A percentile compares a stretch with the other conserved stretches of the same genome.
Conservation (phyloP, 2,113 vertebrate species). For the Anser cygnoides region DNA sequence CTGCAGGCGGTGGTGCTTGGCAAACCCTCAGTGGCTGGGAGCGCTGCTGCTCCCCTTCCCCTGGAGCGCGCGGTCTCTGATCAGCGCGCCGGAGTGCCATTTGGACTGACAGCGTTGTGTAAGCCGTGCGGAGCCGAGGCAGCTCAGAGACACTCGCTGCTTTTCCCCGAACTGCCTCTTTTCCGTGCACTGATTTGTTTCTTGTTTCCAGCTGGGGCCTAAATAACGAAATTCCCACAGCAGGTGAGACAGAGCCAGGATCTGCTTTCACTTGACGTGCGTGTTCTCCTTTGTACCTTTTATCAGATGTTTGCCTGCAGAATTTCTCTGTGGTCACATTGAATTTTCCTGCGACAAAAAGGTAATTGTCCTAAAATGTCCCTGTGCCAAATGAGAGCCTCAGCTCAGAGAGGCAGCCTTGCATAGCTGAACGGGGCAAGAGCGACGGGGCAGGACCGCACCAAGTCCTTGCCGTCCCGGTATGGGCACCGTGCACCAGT, state of each 20-base stretch:
- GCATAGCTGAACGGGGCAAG: neutral
- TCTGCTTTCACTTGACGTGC: neutral
- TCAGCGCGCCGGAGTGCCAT: neutral
- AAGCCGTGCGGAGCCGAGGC: rapidly evolving
- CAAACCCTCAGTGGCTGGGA: neutral
- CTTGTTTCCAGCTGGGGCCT: neutral
- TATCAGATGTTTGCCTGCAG: neutral
- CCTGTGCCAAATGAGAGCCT: neutral
- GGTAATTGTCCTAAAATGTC: neutral
- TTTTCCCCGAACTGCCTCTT: neutral
- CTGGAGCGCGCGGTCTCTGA: rapidly evolving
- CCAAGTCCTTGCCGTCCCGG: too few relatives aligned
- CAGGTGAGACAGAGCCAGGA: neutral
- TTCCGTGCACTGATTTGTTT: neutral
- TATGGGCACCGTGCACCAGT: rapidly evolving
- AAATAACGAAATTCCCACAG: neutral
- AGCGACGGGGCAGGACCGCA: too few relatives aligned
- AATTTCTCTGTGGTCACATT: neutral
- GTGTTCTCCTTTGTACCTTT: rapidly evolving
- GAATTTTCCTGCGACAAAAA: neutral
- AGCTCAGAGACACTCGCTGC: rapidly evolving
- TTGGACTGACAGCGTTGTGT: neutral
- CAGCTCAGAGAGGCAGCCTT: neutral
- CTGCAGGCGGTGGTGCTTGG: rapidly evolving
- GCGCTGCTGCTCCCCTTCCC: neutral